Conservation (phyloP, 2,797 vertebrate species). For the Melanogrammus aeglefinus region DNA sequence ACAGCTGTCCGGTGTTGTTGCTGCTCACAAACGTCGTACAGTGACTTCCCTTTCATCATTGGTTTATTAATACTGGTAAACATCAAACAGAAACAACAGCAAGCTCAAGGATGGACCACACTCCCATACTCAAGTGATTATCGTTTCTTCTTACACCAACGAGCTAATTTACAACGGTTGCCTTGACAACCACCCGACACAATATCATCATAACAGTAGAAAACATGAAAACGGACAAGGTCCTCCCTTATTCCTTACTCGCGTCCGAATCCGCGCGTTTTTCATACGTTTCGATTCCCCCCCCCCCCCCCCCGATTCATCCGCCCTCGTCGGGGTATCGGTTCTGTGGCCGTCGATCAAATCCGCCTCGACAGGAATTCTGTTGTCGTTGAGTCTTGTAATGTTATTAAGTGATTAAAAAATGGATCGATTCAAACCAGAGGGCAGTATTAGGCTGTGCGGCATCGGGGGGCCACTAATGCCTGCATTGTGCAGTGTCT, state of each 20-base stretch:
- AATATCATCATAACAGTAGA: slow-evolving; percentile 41
- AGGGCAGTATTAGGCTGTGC: slow-evolving; percentile 71
- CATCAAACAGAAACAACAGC: slow-evolving; percentile 79
- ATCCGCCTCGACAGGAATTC: slow-evolving; percentile 61
- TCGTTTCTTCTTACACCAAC: slow-evolving; percentile 57
- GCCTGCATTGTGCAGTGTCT: slow-evolving; percentile 69
- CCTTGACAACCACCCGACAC: slow-evolving; percentile 37
- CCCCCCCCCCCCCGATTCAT: too few species aligned
- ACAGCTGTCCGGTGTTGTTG: too few species aligned
- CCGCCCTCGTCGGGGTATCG: slow-evolving; percentile 22
- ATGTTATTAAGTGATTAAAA: slow-evolving; percentile 67
- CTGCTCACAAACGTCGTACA: too few species aligned
- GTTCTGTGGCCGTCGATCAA: slow-evolving; percentile 42
- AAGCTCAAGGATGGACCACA: slow-evolving; percentile 70
- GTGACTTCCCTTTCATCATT: slow-evolving; percentile 57
- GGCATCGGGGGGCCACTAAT: slow-evolving; percentile 60
- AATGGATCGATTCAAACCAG: slow-evolving; percentile 67
- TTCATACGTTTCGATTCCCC: slow-evolving; percentile 28
- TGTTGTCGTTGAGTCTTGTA: slow-evolving; percentile 59
- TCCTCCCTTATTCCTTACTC: neutral
- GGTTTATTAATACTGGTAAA: slow-evolving; percentile 77
- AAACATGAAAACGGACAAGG: slow-evolving; percentile 55
- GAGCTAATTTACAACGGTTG: slow-evolving; percentile 66
- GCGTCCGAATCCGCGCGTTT: slow-evolving; percentile 7
- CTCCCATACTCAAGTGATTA: slow-evolving; percentile 52